phyloP scores from a whole-genome alignment of 2,888 invertebrate genomes.

The Cephus spinipes region DNA sequence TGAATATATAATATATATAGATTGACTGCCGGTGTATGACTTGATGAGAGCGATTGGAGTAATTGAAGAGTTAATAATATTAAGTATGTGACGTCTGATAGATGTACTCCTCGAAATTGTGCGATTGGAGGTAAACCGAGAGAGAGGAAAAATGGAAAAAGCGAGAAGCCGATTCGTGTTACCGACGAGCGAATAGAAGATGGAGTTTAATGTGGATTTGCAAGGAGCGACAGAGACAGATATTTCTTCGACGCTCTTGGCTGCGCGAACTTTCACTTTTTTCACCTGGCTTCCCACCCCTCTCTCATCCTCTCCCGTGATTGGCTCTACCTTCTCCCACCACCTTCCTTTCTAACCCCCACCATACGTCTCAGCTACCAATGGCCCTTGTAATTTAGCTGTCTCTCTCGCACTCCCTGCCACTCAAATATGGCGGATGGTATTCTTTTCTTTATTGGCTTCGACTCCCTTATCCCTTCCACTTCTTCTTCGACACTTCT shows the following conservation, averaged over 20 bases:
- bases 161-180: background rate
- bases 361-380: conserved; percentile 15
- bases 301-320: conserved; percentile 22
- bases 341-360: background rate
- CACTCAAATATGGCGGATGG: background rate
- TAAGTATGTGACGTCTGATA: background rate
- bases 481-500: conserved; percentile 43
- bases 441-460: conserved; percentile 9
- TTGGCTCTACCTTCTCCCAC: conserved; percentile 27
- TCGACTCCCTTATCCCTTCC: conserved; percentile 29
- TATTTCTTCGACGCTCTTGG: conserved; percentile 30
- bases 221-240: conserved; percentile 20
- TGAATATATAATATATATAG: background rate
- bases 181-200: background rate
- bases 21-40: background rate
- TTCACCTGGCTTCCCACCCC: conserved; percentile 39
- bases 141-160: background rate
- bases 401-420: conserved; percentile 8
- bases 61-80: background rate
- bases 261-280: conserved; percentile 62
- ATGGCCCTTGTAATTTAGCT: conserved; percentile 32
- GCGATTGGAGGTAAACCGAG: background rate
- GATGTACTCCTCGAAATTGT: background rate
- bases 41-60: background rate
- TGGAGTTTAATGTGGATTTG: background rate